A percentile compares a stretch with the other conserved stretches of the same genome.
Evolutionary conservation across 2,113 vertebrate species (phyloP).

Genomic region (Apodemus sylvaticus): DNA sequence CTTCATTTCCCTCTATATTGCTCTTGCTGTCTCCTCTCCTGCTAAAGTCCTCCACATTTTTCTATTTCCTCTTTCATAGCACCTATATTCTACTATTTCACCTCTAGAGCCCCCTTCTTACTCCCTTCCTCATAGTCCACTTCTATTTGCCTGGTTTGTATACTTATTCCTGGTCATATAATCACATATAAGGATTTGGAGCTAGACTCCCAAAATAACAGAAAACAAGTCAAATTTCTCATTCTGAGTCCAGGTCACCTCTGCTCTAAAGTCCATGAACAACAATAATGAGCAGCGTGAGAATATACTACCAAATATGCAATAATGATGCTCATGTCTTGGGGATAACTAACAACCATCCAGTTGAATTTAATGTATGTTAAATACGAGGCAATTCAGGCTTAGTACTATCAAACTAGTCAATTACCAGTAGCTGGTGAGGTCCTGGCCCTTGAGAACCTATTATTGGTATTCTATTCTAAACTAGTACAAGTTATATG

Average conservation of each 20-base stretch:
- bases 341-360: background rate
- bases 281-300: background rate
- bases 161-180: background rate
- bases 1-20: background rate
- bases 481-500: background rate
- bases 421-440: background rate
- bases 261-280: background rate
- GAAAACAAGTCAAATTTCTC: background rate
- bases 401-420: background rate
- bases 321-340: background rate
- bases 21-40: background rate
- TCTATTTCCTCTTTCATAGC: background rate
- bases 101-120: background rate
- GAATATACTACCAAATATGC: background rate
- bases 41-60: background rate
- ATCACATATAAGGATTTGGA: background rate
- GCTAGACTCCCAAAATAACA: background rate
- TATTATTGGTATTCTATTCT: background rate
- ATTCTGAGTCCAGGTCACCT: background rate
- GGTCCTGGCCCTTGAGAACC: background rate
- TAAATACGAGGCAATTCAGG: background rate
- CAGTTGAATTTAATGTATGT: background rate
- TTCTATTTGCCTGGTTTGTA: background rate
- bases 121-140: background rate
- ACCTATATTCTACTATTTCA: background rate